Percentiles rank a stretch among this genome's conserved stretches.
phyloP scores from a whole-genome alignment of 2,113 vertebrate genomes.

The Himantopus leucocephalus region DNA sequence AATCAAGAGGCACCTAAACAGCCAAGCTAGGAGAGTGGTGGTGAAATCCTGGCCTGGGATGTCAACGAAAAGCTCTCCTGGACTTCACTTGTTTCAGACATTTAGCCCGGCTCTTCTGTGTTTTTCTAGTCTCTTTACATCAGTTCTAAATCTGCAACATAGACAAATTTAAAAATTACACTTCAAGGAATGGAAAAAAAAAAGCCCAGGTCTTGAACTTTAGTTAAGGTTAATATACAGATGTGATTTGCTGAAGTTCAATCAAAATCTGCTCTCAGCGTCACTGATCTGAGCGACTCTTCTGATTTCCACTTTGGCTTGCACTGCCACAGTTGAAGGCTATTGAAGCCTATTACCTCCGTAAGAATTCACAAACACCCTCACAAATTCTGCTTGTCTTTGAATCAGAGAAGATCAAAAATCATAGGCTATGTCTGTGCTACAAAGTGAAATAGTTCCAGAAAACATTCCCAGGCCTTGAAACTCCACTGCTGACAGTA shows the following conservation, averaged over 20 bases:
- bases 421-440: rapidly evolving
- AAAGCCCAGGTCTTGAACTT: neutral
- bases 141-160: neutral
- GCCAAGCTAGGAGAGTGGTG: neutral
- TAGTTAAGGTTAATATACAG: neutral
- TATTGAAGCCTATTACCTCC: neutral
- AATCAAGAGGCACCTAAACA: neutral
- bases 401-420: neutral
- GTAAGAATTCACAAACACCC: neutral
- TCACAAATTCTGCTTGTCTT: neutral
- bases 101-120: neutral
- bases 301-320: neutral
- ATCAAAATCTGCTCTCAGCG: neutral
- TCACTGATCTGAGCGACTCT: neutral
- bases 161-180: neutral
- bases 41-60: neutral
- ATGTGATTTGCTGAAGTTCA: neutral
- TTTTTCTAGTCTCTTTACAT: neutral
- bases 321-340: neutral
- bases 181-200: neutral
- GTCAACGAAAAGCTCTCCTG: neutral
- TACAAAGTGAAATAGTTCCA: neutral
- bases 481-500: neutral
- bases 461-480: neutral
- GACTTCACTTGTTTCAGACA: neutral